Evolutionary conservation across 2,888 invertebrate genomes (phyloP), one percentile per base, ranked within the genome.

Genomic region (Epinotia bilunana): DNA sequence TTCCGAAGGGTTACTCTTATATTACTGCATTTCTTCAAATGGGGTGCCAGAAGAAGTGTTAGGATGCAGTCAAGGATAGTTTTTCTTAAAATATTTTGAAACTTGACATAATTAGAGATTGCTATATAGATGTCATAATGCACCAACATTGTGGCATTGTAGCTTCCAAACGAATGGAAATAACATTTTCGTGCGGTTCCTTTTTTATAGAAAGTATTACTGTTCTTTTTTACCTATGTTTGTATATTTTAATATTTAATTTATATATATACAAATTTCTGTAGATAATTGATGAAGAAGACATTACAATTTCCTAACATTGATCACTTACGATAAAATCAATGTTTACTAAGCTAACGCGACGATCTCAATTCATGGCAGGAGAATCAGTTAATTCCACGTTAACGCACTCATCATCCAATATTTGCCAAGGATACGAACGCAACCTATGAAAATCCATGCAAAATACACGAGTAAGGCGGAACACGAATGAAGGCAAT

Each of bases 391-490:
- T 70, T 74, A 23, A 55, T 65, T 74, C 70, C 64, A 74, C 23
- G 49, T 64, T 20, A 53, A 64, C 64, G 64, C 74, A 70, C 74
- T 71, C 74, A 71, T 74, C 58, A 71, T 74, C 64, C 74, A 74
- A 74, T 74, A 71, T 74, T 74, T 74, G 72, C 61, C 62, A 67
- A 72, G 71, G 74, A 71, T 71, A 71, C 74, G 39, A 46, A 57
- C 18, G 64, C 49, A 60, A 62, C 43, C 71, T 65, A 72, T 72
- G 57, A 72, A 72, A 71, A 75, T 75, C 65, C 72, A 72, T 71
- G 75, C 75, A 75, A 67, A 75, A 75, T 67, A 72, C 71, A 70
- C 69, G 70, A 20, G 67, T 72, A 71, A 60, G 70, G 73, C 68
- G 73, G 64, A 20, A 28, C 72, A 58, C 28, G 75, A 65, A 13